Evolutionary conservation across 2,888 invertebrate genomes (phyloP).

Genomic region (Callosobruchus maculatus): DNA sequence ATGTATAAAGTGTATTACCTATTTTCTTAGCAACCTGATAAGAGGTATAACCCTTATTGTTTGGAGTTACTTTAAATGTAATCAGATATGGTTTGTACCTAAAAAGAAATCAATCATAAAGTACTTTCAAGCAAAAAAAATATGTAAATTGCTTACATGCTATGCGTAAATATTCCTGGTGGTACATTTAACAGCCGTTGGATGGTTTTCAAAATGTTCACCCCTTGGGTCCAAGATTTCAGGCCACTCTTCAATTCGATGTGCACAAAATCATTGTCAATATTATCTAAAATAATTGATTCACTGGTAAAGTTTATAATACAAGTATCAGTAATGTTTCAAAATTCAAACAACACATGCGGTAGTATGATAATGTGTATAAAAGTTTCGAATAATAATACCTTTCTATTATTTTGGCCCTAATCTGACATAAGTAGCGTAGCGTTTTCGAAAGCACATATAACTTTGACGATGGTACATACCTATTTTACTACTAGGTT

Average conservation of each 20-base stretch:
- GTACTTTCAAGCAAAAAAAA: neutral
- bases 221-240: conserved; percentile 69
- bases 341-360: no score
- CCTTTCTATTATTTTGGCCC: no score
- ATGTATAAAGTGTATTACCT: conserved; percentile 26
- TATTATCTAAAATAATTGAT: neutral
- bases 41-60: conserved; percentile 62
- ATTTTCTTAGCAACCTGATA: conserved; percentile 63
- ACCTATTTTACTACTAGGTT: no score
- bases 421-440: no score
- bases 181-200: conserved; percentile 67
- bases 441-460: no score
- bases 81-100: conserved; percentile 76
- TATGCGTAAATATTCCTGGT: conserved; percentile 47
- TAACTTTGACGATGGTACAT: no score
- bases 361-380: no score
- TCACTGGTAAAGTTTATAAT: no score
- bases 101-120: conserved; percentile 35
- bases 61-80: conserved; percentile 68
- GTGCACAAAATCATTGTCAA: conserved; percentile 71
- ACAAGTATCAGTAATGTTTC: no score
- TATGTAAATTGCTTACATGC: conserved; percentile 51
- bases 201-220: conserved; percentile 65
- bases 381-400: no score
- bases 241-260: conserved; percentile 72